phyloP scores from a whole-genome alignment of 2,113 vertebrate species.

The Melospiza georgiana region DNA sequence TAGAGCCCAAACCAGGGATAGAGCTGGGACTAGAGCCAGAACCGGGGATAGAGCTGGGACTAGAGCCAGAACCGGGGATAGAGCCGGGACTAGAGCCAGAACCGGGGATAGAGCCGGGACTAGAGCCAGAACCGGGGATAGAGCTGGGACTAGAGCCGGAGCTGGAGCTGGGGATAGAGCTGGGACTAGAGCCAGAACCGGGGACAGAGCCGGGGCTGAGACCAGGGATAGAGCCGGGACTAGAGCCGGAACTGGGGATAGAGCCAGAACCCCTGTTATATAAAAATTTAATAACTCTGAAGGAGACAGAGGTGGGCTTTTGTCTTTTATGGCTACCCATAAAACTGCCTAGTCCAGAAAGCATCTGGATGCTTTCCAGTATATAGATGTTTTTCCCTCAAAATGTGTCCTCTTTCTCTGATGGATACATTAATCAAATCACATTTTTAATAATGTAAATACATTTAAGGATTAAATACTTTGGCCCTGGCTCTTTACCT shows the following conservation, averaged over 20 bases:
- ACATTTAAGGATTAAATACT: neutral
- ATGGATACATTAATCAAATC: neutral
- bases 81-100: no score
- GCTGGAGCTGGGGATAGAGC: no score
- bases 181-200: no score
- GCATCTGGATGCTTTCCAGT: neutral
- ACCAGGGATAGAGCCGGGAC: no score
- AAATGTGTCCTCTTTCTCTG: neutral
- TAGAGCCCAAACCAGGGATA: no score
- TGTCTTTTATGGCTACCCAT: neutral
- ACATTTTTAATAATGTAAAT: neutral
- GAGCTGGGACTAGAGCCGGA: no score
- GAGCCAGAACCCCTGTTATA: neutral
- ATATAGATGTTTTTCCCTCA: neutral
- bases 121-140: no score
- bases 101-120: no score
- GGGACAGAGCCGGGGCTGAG: no score
- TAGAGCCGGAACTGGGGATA: no score
- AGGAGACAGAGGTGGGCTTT: neutral
- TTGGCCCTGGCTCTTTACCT: neutral
- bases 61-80: no score
- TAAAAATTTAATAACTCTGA: slow-evolving; percentile 27
- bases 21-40: neutral
- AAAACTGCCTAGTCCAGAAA: neutral
- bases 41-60: neutral